These are phyloP conservation scores for Platycercus adscitus DNA, from an alignment of 2,113 vertebrate species.

Conservation along the genomic window DNA sequence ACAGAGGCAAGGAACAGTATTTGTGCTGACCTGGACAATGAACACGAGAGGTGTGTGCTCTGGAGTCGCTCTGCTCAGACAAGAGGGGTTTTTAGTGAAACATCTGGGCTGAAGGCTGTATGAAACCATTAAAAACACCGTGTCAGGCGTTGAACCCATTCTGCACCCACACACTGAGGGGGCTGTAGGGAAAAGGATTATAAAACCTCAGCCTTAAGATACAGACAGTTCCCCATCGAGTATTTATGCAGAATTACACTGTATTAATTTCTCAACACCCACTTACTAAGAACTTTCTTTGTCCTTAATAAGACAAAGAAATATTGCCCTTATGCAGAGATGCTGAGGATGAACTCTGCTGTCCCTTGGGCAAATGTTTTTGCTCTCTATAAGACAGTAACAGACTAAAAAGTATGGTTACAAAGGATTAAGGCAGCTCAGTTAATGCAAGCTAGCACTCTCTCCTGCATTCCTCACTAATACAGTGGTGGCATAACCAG, in stretches of 20 bases:
- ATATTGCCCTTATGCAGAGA: not conserved
- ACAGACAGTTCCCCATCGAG: not conserved
- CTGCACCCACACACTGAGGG: not conserved
- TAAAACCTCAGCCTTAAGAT: not conserved
- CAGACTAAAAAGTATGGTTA: not conserved
- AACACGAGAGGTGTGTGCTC: not conserved
- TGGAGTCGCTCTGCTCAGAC: not conserved
- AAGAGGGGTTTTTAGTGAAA: not conserved
- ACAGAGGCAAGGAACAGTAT: not conserved
- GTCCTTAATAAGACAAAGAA: not conserved
- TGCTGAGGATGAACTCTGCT: not conserved
- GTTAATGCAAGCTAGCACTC: slow-evolving; percentile 32
- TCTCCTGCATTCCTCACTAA: slow-evolving; percentile 51
- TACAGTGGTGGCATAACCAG: slow-evolving; percentile 13
- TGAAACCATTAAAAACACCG: not conserved
- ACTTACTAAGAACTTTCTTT: not conserved
- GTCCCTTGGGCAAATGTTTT: not conserved
- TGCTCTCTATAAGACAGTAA: not conserved
- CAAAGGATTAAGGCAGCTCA: slow-evolving; percentile 34
- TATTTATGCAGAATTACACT: not conserved
- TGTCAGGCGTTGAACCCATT: not conserved
- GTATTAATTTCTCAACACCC: not conserved
- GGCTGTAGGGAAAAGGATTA: not conserved
- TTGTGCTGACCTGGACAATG: not conserved
- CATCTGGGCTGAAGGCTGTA: not conserved